Evolutionary conservation across 1,140 invertebrate genomes (phyloP).

Genomic region (Lasioglossum albipes): DNA sequence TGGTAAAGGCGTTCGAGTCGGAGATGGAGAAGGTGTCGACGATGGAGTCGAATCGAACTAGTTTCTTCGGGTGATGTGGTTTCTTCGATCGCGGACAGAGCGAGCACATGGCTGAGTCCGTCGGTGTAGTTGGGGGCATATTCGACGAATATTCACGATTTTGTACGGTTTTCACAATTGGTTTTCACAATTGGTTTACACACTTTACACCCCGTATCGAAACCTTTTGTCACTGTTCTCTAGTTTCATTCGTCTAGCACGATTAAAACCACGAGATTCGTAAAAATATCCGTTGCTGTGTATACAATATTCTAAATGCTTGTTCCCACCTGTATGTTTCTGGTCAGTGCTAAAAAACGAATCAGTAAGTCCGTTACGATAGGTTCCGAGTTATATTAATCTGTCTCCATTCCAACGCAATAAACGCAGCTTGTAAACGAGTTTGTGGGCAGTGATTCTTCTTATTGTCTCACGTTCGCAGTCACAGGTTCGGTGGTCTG

Average conservation of each 20-base stretch:
- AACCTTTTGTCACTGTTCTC: neutral
- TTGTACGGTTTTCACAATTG: constrained; percentile 37
- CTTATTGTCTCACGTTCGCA: constrained; percentile 11
- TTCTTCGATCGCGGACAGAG: constrained; percentile 82
- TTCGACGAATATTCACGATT: constrained; percentile 60
- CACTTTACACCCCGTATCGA: constrained; percentile 4
- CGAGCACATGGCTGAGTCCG: constrained; percentile 81
- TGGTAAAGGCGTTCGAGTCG: constrained; percentile 77
- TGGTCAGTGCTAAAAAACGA: neutral
- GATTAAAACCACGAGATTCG: neutral
- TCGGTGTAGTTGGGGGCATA: constrained; percentile 75
- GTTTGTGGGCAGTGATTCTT: constrained; percentile 33
- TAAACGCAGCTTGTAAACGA: constrained; percentile 9
- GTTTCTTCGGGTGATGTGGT: constrained; percentile 79
- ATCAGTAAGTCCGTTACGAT: neutral
- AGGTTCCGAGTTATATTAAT: neutral
- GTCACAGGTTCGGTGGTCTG: neutral
- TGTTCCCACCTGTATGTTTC: neutral
- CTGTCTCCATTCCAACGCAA: neutral
- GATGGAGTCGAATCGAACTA: constrained; percentile 83
- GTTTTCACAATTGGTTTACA: constrained; percentile 32
- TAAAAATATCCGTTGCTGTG: neutral
- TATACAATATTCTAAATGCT: neutral
- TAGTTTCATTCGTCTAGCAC: too few species aligned
- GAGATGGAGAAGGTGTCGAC: constrained; percentile 84